Conservation (phyloP, 2,797 vertebrate species). For the Gastrophryne carolinensis region DNA sequence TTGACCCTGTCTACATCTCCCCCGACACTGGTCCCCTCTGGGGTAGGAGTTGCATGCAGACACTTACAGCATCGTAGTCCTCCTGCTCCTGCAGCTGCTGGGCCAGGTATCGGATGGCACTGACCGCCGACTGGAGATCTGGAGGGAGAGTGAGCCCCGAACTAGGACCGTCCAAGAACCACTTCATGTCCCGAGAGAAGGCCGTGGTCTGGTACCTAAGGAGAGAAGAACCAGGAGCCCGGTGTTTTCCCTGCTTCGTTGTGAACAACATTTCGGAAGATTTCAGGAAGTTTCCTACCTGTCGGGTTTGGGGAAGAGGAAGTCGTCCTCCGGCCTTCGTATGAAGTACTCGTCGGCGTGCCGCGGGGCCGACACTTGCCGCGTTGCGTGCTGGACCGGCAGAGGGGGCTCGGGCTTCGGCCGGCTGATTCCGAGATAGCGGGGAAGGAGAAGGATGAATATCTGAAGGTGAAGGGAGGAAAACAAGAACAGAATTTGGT, state of each 20-base stretch:
- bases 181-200: conserved; percentile 73
- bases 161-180: conserved; percentile 80
- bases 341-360: conserved; percentile 87
- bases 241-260: no score
- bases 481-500: neutral
- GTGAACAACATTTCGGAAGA: no score
- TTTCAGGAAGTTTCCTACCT: conserved; percentile 73
- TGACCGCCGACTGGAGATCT: conserved; percentile 77
- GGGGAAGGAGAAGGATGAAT: conserved; percentile 83
- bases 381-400: conserved; percentile 59
- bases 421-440: conserved; percentile 77
- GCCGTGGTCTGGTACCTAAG: conserved; percentile 76
- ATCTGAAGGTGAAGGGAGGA: conserved; percentile 64
- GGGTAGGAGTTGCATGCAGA: neutral
- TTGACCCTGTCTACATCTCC: neutral
- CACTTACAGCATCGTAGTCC: conserved; percentile 78
- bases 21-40: neutral
- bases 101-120: conserved; percentile 80
- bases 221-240: neutral
- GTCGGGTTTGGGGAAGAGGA: conserved; percentile 80
- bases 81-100: conserved; percentile 82
- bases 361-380: conserved; percentile 61
- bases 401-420: conserved; percentile 77
- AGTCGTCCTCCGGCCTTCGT: conserved; percentile 76
- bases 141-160: conserved; percentile 71